Evolutionary conservation across 2,797 vertebrate genomes (phyloP), one percentile per base, ranked within the genome.

Genomic region (Trachurus trachurus): DNA sequence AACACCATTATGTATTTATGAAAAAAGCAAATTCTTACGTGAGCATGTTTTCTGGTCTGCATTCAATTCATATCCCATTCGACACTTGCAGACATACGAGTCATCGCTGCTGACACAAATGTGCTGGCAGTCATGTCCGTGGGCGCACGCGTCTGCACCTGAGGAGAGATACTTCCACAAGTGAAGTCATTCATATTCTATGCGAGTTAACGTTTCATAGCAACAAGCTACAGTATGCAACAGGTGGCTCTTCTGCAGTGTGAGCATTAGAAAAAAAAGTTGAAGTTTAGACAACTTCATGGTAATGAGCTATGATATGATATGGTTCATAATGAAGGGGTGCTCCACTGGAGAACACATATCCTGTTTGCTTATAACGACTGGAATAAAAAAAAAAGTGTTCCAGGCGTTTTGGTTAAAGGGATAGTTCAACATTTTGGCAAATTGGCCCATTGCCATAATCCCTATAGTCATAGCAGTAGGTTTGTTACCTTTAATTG

Each of bases 101-200:
- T 89, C 92, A 6, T 53, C 76, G 4, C 40, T 87, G 1, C 69
- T 91, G 77, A 94, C 67, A 6, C 95, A 96, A 56, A 95, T 57
- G 29, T 96, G 96, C 66, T 96, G 90, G 12, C 96, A 96, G 29
- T 94, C 85, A 0, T 96, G 94, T 69, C 89, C 91, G 0, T 86
- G 79, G 1, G 78, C 87, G 64, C 96, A 97, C 61, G 66, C 0
- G 67, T 94, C 89, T 26, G 49, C 16, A 74, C 81, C 94, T 96
- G 84, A 40, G 72, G 83, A 74, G 60, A 88, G 22, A 82, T 31
- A 69, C 2, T 66, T 22, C 10, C 47, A 52, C 44, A 6, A 0
- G 16, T 26, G 3, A 45, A 19, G 16, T 19, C 45, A 49, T 49
- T 49, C 45, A 49, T 2, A 8, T 17, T 19, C 6, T 9, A 9